Evolutionary conservation across 2,888 invertebrate genomes (phyloP), one percentile per base, ranked within the genome.

Genomic region (Prosopocoilus inquinatus): DNA sequence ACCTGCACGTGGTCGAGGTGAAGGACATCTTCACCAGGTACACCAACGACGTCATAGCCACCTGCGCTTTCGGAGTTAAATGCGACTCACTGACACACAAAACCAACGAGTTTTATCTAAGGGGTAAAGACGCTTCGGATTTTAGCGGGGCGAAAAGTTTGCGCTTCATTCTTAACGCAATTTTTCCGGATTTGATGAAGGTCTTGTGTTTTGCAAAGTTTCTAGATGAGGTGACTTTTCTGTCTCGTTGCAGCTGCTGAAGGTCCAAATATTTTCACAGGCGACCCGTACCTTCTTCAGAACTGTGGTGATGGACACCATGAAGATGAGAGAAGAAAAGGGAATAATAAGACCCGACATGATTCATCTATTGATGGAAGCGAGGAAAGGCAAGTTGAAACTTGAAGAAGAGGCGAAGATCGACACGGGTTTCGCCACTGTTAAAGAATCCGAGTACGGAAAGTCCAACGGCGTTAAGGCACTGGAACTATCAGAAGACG

Each of bases 41-140:
- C 61, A 79, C 82, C 0, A 84, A 79, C 64, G 85, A 85, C 66
- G 82, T 84, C 13, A 84, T 85, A 13, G 84, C 84, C 0, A 81
- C 81, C 0, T 75, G 79, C 2, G 83, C 80, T 0, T 84, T 84
- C 58, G 84, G 84, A 0, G 73, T 83, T 1, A 73, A 78, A 57
- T 78, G 82, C 1, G 79, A 85, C 67, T 84, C 85, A 0, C 56
- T 84, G 32, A 75, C 76, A 43, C 75, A 84, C 20, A 76, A 71
- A 13, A 68, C 80, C 0, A 85, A 85, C 56, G 78, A 82, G 41
- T 84, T 85, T 66, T 84, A 78, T 60, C n/a, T 57, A 2, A 70
- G 69, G 61, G 79, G 78, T 36, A 58, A 60, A 4, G 20, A 28
- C 20, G 20, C 20, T 28, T 28, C 20, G 20, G 20, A 28, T 28